Evolutionary conservation across 2,113 vertebrate genomes (phyloP).

Genomic region (Copsychus sechellarum): DNA sequence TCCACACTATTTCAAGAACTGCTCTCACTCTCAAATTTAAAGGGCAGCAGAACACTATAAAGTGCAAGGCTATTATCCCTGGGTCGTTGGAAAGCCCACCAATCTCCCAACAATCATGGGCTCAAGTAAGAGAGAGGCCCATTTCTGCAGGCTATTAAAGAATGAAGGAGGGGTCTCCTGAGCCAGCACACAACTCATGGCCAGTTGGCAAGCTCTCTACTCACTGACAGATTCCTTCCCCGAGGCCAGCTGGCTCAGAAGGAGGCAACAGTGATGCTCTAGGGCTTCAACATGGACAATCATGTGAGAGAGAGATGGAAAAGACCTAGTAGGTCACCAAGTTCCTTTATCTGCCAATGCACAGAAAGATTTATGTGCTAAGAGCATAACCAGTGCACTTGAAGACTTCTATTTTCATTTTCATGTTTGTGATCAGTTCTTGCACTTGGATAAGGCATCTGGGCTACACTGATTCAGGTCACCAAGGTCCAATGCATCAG

Average conservation of each 20-base stretch:
- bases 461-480: neutral
- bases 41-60: slow-evolving; percentile 16
- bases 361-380: neutral
- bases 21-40: neutral
- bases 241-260: slow-evolving; percentile 29
- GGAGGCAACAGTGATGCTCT: neutral
- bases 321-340: slow-evolving; percentile 31
- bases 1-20: neutral
- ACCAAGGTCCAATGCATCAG: neutral
- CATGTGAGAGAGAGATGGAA: neutral
- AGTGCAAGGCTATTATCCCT: slow-evolving; percentile 37
- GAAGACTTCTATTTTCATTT: slow-evolving; percentile 14
- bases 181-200: slow-evolving; percentile 49
- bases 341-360: slow-evolving; percentile 17
- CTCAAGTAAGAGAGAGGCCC: neutral
- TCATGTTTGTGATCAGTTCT: neutral
- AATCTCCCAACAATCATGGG: slow-evolving; percentile 18
- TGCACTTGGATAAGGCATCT: neutral
- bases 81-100: neutral
- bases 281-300: slow-evolving; percentile 21
- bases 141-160: slow-evolving; percentile 30
- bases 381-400: neutral
- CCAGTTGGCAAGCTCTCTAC: neutral
- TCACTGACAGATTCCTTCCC: slow-evolving; percentile 42
- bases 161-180: slow-evolving; percentile 20